Evolutionary conservation across 1,140 invertebrate genomes (phyloP).

Genomic region (Contarinia nasturtii): DNA sequence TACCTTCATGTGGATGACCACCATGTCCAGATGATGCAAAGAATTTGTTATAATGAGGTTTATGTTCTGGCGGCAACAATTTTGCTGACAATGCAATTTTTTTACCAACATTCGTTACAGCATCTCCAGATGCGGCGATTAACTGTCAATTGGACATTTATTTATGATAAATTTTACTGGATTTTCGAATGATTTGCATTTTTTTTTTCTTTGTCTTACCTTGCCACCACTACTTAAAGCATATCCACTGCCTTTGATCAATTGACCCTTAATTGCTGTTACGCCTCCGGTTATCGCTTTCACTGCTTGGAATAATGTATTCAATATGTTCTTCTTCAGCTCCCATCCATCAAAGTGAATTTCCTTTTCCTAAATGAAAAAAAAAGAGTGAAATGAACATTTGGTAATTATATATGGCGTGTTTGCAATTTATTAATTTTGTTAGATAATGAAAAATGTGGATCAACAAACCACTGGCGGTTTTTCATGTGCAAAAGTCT

Average conservation of each 20-base stretch:
- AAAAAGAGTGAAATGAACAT: neutral
- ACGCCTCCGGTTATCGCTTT: conserved; percentile 71
- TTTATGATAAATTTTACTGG: neutral
- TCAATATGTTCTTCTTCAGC: conserved; percentile 59
- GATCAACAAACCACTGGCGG: neutral
- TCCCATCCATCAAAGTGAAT: conserved; percentile 45
- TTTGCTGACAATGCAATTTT: conserved; percentile 51
- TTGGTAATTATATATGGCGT: neutral
- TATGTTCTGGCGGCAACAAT: conserved; percentile 22
- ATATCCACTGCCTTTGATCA: conserved; percentile 65
- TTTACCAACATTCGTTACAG: conserved; percentile 52
- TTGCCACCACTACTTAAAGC: conserved; percentile 51
- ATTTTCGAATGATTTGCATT: neutral
- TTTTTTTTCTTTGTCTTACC: conserved; percentile 18
- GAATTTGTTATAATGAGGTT: neutral
- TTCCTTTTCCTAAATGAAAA: conserved; percentile 22
- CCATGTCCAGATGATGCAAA: neutral
- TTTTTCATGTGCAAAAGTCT: conserved; percentile 1
- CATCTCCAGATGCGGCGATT: conserved; percentile 35
- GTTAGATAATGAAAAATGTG: neutral
- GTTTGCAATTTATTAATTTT: neutral
- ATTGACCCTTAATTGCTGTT: conserved; percentile 60
- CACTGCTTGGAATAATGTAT: conserved; percentile 59
- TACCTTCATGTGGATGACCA: conserved; percentile 9
- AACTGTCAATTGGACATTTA: conserved; percentile 4